Percentiles rank a stretch among this genome's conserved stretches.
phyloP scores from a whole-genome alignment of 1,140 invertebrate species.

The Rhagoletis zephyria region DNA sequence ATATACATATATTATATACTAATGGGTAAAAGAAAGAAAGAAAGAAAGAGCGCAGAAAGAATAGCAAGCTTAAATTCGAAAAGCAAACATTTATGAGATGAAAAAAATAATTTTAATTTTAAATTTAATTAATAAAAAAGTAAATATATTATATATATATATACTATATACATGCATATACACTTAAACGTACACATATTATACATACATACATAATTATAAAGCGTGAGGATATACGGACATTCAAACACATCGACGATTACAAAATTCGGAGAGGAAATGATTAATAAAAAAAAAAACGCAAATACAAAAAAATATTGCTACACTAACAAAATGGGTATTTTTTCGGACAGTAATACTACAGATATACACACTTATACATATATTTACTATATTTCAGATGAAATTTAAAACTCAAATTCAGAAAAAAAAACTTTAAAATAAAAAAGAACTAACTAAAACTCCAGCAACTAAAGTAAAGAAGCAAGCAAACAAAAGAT shows the following conservation, averaged over 20 bases:
- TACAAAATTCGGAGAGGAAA: not conserved
- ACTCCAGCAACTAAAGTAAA: conserved; percentile 58
- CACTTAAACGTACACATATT: conserved; percentile 26
- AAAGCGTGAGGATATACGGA: not conserved
- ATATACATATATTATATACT: conserved; percentile 1
- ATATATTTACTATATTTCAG: conserved; percentile 51
- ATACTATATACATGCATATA: conserved; percentile 29
- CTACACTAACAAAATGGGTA: conserved; percentile 25
- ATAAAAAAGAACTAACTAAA: conserved; percentile 33
- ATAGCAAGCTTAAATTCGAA: conserved; percentile 12
- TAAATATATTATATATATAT: not conserved
- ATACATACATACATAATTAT: not conserved
- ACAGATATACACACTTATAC: conserved; percentile 33
- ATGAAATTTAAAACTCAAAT: conserved; percentile 58
- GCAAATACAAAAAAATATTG: not conserved
- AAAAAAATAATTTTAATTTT: conserved; percentile 37
- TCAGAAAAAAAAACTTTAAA: conserved; percentile 54
- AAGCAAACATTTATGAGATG: conserved; percentile 36
- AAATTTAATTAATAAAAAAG: conserved; percentile 25
- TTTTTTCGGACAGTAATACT: conserved; percentile 42
- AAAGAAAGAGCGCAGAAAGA: not conserved
- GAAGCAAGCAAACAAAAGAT: conserved; percentile 14
- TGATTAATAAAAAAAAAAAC: conserved; percentile 16
- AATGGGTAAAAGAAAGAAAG: not conserved
- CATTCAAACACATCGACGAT: conserved; percentile 12